These are phyloP conservation scores for Plectrocnemia conspersa DNA, from an alignment of 1,140 invertebrate species.

Conservation along the genomic window DNA sequence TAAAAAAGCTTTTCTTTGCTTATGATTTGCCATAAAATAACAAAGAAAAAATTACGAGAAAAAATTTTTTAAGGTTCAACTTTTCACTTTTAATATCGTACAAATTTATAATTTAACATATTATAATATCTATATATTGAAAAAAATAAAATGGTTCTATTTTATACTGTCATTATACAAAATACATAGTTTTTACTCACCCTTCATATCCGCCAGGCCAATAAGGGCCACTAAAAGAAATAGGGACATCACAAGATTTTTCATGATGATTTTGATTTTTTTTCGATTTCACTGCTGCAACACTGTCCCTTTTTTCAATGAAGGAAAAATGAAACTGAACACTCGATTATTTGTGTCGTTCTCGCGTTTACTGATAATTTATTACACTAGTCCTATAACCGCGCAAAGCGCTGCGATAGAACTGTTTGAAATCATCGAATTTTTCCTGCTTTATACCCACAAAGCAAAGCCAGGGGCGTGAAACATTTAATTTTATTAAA, in stretches of 20 bases:
- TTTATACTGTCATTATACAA: neutral
- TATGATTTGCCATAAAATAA: neutral
- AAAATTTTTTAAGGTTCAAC: too few relatives aligned
- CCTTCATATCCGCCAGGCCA: neutral
- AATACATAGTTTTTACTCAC: neutral
- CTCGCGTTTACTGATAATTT: too few relatives aligned
- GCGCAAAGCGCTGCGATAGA: neutral
- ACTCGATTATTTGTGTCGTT: too few relatives aligned
- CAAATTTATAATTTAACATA: too few relatives aligned
- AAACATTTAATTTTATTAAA: too few relatives aligned
- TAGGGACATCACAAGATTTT: neutral
- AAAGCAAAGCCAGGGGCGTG: neutral
- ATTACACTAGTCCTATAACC: neutral
- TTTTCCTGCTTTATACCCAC: neutral
- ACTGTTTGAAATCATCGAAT: constrained; percentile 1
- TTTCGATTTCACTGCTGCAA: neutral
- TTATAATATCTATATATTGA: neutral
- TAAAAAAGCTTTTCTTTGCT: too few relatives aligned
- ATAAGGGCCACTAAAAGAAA: neutral
- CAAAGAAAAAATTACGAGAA: too few relatives aligned
- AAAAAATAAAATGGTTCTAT: neutral
- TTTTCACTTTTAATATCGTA: too few relatives aligned
- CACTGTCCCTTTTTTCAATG: too few relatives aligned
- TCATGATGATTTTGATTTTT: neutral
- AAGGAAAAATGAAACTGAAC: too few relatives aligned